Conservation (phyloP, 2,113 vertebrate species). For the Sigmodon hispidus region DNA sequence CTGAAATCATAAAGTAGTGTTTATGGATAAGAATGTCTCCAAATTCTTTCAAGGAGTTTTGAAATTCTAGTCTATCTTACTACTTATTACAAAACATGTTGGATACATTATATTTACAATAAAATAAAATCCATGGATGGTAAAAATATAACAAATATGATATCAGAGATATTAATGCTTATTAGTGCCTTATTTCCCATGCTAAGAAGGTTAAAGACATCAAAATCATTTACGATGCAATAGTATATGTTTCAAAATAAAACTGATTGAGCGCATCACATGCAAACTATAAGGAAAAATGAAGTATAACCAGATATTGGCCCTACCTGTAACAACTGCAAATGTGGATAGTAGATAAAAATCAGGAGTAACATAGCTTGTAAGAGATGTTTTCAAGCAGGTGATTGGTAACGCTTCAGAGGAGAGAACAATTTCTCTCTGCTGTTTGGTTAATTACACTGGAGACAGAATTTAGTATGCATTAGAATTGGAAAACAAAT, state of each 20-base stretch:
- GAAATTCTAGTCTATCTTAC: not conserved
- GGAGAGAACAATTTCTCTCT: not conserved
- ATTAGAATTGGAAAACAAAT: not conserved
- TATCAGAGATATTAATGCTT: conserved; percentile 23
- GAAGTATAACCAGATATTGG: not conserved
- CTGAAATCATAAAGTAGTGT: not conserved
- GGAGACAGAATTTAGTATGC: not conserved
- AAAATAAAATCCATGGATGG: conserved; percentile 38
- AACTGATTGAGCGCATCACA: not conserved
- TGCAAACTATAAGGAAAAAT: not conserved
- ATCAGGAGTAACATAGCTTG: not conserved
- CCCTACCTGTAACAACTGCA: not conserved
- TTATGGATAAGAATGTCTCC: conserved; percentile 3
- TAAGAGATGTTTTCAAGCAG: not conserved
- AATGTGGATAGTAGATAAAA: not conserved
- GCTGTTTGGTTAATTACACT: not conserved
- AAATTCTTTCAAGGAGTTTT: not conserved
- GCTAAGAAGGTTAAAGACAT: not conserved
- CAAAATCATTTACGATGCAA: not conserved
- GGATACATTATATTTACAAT: not conserved
- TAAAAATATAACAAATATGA: not conserved
- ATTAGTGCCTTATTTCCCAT: not conserved
- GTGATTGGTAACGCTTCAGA: not conserved
- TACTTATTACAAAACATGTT: conserved; percentile 14
- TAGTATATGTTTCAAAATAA: conserved; percentile 14